These are phyloP conservation scores for Samia ricini DNA, from an alignment of 1,140 invertebrate species.

Conservation along the genomic window DNA sequence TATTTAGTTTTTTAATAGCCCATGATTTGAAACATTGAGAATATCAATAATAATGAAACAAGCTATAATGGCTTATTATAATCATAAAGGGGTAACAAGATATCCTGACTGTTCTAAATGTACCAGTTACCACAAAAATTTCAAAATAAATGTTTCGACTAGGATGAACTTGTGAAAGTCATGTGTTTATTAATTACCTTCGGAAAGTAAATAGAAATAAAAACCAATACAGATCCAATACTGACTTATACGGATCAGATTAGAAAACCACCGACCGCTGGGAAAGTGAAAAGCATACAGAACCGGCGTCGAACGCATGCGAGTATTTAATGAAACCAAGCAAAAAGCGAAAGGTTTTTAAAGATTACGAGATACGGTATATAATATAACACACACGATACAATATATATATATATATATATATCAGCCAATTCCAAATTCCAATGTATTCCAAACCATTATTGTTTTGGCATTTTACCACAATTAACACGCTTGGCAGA, in stretches of 20 bases:
- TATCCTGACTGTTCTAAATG: no score
- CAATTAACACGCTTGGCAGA: no score
- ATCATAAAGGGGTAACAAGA: no score
- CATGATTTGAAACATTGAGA: no score
- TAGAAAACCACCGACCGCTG: background rate
- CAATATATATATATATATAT: background rate
- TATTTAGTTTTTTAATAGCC: no score
- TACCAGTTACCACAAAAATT: no score
- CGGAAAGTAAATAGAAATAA: background rate
- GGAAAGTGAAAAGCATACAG: background rate
- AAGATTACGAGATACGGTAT: background rate
- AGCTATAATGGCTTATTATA: no score
- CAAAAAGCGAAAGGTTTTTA: background rate
- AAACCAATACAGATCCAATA: background rate
- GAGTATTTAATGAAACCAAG: background rate
- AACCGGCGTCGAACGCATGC: background rate
- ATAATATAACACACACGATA: no score
- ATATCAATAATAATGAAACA: no score
- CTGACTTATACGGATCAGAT: background rate
- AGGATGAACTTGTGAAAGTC: background rate
- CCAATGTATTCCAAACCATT: no score
- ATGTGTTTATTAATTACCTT: background rate
- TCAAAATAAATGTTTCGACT: no score
- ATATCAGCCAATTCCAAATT: background rate
- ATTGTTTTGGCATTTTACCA: no score